Conservation (phyloP, 2,797 vertebrate genomes). For the Chelidonichthys spinosus region DNA sequence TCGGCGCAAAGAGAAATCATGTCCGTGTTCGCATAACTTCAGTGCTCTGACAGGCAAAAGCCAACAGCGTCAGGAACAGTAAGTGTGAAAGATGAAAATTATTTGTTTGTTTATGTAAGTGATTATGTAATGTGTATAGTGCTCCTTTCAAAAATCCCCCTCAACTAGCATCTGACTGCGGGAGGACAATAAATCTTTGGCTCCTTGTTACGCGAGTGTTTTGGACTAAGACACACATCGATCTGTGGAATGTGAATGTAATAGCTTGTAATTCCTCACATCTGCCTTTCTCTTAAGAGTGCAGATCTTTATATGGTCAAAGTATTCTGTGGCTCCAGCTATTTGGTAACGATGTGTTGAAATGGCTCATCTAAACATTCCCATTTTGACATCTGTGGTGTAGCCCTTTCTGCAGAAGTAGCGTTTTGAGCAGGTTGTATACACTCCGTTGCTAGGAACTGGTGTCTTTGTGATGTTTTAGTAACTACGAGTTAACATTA, state of each 20-base stretch:
- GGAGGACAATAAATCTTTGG: conserved; percentile 53
- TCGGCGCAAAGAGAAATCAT: conserved; percentile 63
- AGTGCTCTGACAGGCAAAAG: conserved; percentile 40
- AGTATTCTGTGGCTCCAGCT: conserved; percentile 59
- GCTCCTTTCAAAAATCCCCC: conserved; percentile 41
- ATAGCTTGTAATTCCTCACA: conserved; percentile 72
- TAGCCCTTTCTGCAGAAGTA: conserved; percentile 4
- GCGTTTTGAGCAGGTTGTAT: background rate
- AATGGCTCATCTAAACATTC: conserved; percentile 53
- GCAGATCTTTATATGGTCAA: conserved; percentile 75
- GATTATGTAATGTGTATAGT: conserved; percentile 17
- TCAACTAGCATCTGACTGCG: conserved; percentile 46
- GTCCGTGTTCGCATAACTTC: conserved; percentile 53
- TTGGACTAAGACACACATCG: conserved; percentile 43
- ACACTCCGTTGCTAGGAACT: conserved; percentile 12
- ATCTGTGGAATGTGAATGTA: conserved; percentile 67
- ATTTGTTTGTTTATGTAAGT: conserved; percentile 40
- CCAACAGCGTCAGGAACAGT: conserved; percentile 25
- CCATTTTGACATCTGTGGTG: conserved; percentile 26
- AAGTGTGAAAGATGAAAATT: conserved; percentile 8
- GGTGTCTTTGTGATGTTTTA: conserved; percentile 25
- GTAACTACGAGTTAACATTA: conserved; percentile 41
- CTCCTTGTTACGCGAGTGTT: conserved; percentile 63
- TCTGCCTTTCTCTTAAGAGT: conserved; percentile 66
- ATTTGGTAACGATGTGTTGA: conserved; percentile 47